Evolutionary conservation across 2,113 vertebrate genomes (phyloP).

Genomic region (Mobula hypostoma): DNA sequence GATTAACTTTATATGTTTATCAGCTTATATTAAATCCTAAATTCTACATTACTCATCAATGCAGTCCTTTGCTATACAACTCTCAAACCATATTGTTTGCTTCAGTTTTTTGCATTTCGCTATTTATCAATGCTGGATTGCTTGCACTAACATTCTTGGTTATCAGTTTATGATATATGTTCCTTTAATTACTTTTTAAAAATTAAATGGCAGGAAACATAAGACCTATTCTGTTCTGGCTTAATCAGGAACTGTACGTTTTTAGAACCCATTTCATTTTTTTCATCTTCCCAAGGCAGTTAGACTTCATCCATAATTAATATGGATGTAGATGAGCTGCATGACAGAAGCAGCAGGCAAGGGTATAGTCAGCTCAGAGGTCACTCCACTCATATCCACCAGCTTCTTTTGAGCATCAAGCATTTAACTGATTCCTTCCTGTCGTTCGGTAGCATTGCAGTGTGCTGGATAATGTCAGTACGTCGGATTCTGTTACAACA

Average conservation of each 20-base stretch:
- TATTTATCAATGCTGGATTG: background rate
- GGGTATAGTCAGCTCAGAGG: constrained; percentile 35
- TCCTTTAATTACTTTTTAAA: constrained; percentile 22
- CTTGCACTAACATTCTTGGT: background rate
- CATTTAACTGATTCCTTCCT: constrained; percentile 33
- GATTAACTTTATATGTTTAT: background rate
- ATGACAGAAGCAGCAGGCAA: constrained; percentile 32
- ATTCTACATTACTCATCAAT: background rate
- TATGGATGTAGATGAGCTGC: constrained; percentile 35
- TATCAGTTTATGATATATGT: background rate
- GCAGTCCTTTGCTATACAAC: background rate
- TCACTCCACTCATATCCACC: constrained; percentile 14
- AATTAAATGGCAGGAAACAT: constrained; percentile 34
- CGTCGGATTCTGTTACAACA: background rate
- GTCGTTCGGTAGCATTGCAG: background rate
- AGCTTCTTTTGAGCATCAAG: constrained; percentile 19
- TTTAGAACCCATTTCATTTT: constrained; percentile 34
- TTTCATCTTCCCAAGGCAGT: constrained; percentile 34
- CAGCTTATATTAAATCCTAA: background rate
- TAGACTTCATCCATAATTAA: constrained; percentile 36
- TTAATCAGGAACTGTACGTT: constrained; percentile 30
- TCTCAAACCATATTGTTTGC: background rate
- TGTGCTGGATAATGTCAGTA: background rate
- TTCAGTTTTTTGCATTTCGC: background rate
- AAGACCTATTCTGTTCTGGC: constrained; percentile 19